A percentile compares a stretch with the other conserved stretches of the same genome.
These are phyloP conservation scores for Apodemia mormo DNA, from an alignment of 2,888 invertebrate species.

Conservation along the genomic window DNA sequence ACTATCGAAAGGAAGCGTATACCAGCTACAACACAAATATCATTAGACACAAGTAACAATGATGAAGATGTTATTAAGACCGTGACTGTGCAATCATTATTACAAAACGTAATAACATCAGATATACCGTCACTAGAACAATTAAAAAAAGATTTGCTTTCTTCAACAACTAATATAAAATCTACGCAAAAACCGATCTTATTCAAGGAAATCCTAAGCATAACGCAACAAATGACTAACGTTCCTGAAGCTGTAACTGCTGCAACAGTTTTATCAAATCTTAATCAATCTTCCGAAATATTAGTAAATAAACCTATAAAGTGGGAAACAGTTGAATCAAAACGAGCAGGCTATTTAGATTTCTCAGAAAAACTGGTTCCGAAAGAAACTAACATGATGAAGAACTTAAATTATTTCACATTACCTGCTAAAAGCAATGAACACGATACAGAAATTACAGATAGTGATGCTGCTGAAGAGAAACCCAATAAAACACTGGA, in stretches of 20 bases:
- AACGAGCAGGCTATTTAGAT: conserved; percentile 62
- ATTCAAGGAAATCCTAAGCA: not conserved
- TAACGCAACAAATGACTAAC: not conserved
- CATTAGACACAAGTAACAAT: conserved; percentile 34
- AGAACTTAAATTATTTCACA: not conserved
- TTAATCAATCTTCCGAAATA: conserved; percentile 3
- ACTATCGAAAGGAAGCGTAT: conserved; percentile 48
- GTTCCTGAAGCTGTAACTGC: not conserved
- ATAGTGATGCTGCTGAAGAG: conserved; percentile 39
- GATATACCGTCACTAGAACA: conserved; percentile 48
- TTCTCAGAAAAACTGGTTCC: conserved; percentile 45
- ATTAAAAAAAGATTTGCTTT: conserved; percentile 43
- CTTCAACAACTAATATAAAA: conserved; percentile 27
- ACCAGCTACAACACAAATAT: conserved; percentile 20
- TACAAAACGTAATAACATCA: conserved; percentile 47
- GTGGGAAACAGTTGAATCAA: conserved; percentile 51
- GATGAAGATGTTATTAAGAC: conserved; percentile 43
- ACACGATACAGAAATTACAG: conserved; percentile 34
- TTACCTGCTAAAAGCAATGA: conserved; percentile 21
- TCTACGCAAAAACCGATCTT: not conserved
- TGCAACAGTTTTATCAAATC: not conserved
- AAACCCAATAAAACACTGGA: conserved; percentile 42
- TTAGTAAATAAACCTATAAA: conserved; percentile 25
- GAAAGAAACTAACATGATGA: conserved; percentile 26
- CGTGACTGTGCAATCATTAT: conserved; percentile 44